phyloP scores from a whole-genome alignment of 2,888 invertebrate genomes.

The Emmelina monodactyla region DNA sequence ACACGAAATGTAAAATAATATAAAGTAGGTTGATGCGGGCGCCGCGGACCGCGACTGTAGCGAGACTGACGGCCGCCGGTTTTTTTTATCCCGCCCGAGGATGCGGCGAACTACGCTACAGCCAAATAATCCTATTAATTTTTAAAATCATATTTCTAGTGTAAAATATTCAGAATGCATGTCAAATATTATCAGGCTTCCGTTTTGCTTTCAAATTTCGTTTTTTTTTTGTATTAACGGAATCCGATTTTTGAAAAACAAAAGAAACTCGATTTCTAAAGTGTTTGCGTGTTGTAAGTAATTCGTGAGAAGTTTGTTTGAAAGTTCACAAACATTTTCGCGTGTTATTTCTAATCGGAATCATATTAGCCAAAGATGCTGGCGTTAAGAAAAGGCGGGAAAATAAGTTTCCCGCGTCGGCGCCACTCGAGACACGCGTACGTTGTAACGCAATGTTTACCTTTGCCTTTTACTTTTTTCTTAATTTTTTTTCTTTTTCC shows the following conservation, averaged over 20 bases:
- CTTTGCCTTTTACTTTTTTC: slow-evolving; percentile 25
- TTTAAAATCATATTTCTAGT: slow-evolving; percentile 7
- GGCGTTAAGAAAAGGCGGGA: slow-evolving; percentile 44
- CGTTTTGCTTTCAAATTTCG: too few species aligned
- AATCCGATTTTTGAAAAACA: too few species aligned
- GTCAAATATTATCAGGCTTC: too few species aligned
- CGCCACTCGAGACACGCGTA: slow-evolving; percentile 49
- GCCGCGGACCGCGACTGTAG: slow-evolving; percentile 51
- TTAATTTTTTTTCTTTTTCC: slow-evolving; percentile 4
- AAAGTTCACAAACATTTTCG: slow-evolving; percentile 8
- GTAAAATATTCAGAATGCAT: background rate
- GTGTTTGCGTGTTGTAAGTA: too few species aligned
- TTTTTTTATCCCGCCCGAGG: slow-evolving; percentile 56
- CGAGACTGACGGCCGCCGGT: slow-evolving; percentile 39
- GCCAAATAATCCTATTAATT: slow-evolving; percentile 34
- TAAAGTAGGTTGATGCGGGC: slow-evolving; percentile 50
- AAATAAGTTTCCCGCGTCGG: slow-evolving; percentile 57
- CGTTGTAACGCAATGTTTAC: slow-evolving; percentile 44
- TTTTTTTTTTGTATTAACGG: too few species aligned
- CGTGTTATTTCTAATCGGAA: slow-evolving; percentile 32
- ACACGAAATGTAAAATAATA: slow-evolving; percentile 62
- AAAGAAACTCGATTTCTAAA: too few species aligned
- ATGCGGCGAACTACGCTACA: slow-evolving; percentile 47
- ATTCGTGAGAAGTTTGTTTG: too few species aligned
- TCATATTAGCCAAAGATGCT: slow-evolving; percentile 32